These are phyloP conservation scores for Gambusia yucatana DNA, from an alignment of 2,797 vertebrate species.

Conservation along the genomic window DNA sequence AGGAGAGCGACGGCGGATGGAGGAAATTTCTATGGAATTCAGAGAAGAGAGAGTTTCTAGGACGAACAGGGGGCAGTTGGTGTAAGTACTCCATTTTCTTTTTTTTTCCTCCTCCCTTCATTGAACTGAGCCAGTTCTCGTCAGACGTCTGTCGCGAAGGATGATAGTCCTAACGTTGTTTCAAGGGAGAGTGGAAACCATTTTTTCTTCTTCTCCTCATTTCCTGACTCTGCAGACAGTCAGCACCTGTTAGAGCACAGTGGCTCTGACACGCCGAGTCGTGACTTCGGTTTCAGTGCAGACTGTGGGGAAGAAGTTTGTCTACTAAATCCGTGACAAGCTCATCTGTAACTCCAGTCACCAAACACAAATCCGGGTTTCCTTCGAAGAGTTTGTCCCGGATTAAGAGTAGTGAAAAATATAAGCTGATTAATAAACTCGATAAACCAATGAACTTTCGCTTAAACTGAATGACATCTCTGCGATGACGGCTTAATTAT, in stretches of 20 bases:
- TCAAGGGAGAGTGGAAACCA: background rate
- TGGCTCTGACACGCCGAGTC: slow-evolving; percentile 57
- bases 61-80: slow-evolving; percentile 93
- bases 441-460: slow-evolving; percentile 8
- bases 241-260: slow-evolving; percentile 82
- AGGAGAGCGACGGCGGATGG: slow-evolving; percentile 92
- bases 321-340: slow-evolving; percentile 11
- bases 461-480: background rate
- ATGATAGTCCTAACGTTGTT: background rate
- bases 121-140: background rate
- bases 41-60: slow-evolving; percentile 93
- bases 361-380: background rate
- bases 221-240: slow-evolving; percentile 14
- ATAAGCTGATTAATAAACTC: background rate
- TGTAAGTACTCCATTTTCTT: slow-evolving; percentile 84
- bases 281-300: slow-evolving; percentile 70
- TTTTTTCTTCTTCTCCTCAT: background rate
- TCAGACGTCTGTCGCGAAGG: background rate
- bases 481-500: background rate
- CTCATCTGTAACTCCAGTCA: background rate
- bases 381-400: background rate
- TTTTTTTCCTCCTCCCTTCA: background rate
- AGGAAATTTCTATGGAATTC: slow-evolving; percentile 95
- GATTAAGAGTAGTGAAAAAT: background rate
- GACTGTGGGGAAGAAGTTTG: slow-evolving; percentile 45